Base-by-base conservation (phyloP, 2,113 vertebrate genomes). In the Limnothrissa miodon region DNA sequence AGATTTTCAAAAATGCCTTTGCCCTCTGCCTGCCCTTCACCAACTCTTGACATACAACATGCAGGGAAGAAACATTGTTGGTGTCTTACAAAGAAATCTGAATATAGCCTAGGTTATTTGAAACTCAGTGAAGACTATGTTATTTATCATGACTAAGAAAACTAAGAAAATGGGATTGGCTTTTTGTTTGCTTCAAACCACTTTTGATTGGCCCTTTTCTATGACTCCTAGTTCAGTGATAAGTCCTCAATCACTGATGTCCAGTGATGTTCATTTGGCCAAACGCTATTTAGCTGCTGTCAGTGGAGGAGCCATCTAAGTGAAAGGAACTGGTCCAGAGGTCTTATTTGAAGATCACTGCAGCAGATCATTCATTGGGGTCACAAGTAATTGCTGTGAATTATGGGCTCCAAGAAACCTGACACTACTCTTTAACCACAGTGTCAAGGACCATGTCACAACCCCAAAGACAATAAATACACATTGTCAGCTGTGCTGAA, bases 361-460 rank as follows among this genome's bases (percentile, higher is more conserved):
- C 59, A 29, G 25, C 15, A 29, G 59, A 33, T 25, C 59, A 66
- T 66, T 66, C 59, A 66, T 1, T 33, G 59, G 59, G 59, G 59
- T 66, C 59, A 66, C n/a, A 66, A 33, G 59, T 66, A 66, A 66
- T 66, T 66, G 13, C 25, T 29, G 59, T 66, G 59, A 66, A 33
- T 66, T 66, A 66, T 4, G 59, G 25, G 9, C 59, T 66, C 9
- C 8, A 29, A 10, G 59, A 29, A 66, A 66, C 59, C n/a, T 66
- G 59, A 66, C 8, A 66, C 59, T 66, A 10, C 59, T 66, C 25
- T 33, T 66, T 66, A 66, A 66, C 59, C 59, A 33, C 59, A 33
- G 59, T 66, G 59, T 66, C 59, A 66, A 66, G 59, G 59, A 45
- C 45, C 29, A 80, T 80, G 45, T 48, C 79, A 80, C 46, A 80